Percentiles rank a stretch among this genome's conserved stretches.
Conservation (phyloP, 2,888 invertebrate genomes). For the Hypolimnas misippus region DNA sequence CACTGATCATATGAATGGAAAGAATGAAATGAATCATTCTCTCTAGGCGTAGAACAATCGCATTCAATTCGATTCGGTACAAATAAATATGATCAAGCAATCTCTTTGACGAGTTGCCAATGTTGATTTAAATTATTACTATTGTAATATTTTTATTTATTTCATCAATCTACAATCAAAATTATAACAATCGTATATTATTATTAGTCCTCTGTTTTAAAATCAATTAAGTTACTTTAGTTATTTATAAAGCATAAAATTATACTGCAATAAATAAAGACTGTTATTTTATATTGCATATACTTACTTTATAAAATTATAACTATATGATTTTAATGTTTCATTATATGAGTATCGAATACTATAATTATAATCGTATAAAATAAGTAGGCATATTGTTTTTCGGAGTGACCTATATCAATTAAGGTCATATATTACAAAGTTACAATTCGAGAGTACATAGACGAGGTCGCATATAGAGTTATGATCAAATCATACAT, state of each 20-base stretch:
- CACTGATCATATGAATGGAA: background rate
- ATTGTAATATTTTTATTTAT: background rate
- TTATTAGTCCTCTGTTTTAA: too few relatives aligned
- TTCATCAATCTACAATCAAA: background rate
- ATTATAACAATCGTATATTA: too few relatives aligned
- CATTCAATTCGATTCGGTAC: conserved; percentile 1
- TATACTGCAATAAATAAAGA: too few relatives aligned
- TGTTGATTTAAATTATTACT: background rate
- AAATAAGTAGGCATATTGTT: too few relatives aligned
- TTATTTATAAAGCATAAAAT: too few relatives aligned
- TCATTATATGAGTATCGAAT: background rate
- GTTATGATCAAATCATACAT: conserved; percentile 13
- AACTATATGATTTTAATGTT: background rate
- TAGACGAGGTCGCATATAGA: conserved; percentile 2
- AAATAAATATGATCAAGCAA: conserved; percentile 4
- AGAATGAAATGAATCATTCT: background rate
- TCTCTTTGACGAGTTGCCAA: background rate
- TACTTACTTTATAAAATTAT: too few relatives aligned
- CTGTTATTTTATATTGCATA: too few relatives aligned
- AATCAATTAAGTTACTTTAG: too few relatives aligned
- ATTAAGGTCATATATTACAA: background rate
- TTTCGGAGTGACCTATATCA: background rate
- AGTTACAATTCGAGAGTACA: background rate
- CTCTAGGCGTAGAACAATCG: conserved; percentile 17
- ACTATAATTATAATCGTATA: too few relatives aligned